Base-by-base conservation (phyloP, 1,140 invertebrate genomes). In the Aphis craccivora region DNA sequence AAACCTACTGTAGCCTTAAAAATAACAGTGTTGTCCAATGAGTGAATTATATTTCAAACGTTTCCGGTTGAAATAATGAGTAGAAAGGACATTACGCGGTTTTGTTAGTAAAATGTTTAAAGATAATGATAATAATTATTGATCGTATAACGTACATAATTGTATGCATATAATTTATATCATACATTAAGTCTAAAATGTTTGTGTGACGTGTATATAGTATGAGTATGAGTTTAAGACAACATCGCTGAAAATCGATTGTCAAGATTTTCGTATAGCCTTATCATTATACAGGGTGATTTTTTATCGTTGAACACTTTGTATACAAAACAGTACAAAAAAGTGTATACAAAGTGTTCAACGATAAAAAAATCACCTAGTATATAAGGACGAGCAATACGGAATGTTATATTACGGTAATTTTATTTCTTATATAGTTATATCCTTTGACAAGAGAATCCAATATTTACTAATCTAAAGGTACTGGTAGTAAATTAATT, bases 11-110 rank as follows among this genome's bases (percentile, higher is more conserved):
- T 76, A 76, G 43, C 0, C 35, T n/a, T 60, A 91, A 37, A 37
- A 76, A 43, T 91, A 91, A 91, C 37, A 23, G 37, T 7, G 23
- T 76, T 76, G 30, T 76, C 60, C 40, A 25, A 67, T 45, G 20
- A 67, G 90, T 60, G 90, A 76, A 45, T 91, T 90, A 60, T n/a
- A 60, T n/a, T 55, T 91, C n/a, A n/a, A 40, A 84, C 37, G 83
- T 84, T 40, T 43, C 22, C 40, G 37, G 37, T 84, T 23, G 83
- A 23, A 84, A 84, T 37, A 81, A 35, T 18, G 30, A n/a, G 30
- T 14, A 76, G 14, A 76, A 76, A 76, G 30, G 60, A 18, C 30
- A 18, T 30, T 5, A 3, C 14, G 6, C 18, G 60, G n/a, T 14
- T 35, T 76, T n/a, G 5, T 76, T n/a, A 76, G 60, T 35, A 14